Evolutionary conservation across 2,888 invertebrate genomes (phyloP).

Genomic region (Aradus depressus): DNA sequence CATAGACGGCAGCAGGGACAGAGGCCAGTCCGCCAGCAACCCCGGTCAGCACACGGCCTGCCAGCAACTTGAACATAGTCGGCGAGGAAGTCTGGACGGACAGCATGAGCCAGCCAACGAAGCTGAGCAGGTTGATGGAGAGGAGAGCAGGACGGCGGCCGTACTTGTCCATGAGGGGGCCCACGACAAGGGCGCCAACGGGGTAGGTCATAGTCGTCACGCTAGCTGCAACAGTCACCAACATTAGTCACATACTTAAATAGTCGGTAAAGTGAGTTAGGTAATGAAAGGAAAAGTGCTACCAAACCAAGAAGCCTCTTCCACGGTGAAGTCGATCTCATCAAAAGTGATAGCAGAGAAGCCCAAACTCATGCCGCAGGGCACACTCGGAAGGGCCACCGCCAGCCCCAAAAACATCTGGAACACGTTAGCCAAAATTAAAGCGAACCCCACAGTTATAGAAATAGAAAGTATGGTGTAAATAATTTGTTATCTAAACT

Average conservation of each 20-base stretch:
- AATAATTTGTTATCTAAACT: too few species aligned
- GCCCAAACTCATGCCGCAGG: conserved; percentile 47
- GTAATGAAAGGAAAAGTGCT: conserved; percentile 28
- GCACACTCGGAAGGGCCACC: conserved; percentile 42
- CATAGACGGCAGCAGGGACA: conserved; percentile 45
- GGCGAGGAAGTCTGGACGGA: conserved; percentile 35
- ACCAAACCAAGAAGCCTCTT: conserved; percentile 48
- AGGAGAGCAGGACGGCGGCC: conserved; percentile 43
- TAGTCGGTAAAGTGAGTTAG: not conserved
- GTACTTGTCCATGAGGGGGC: conserved; percentile 42
- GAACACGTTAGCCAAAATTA: too few species aligned
- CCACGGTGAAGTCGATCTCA: conserved; percentile 37
- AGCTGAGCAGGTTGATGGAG: conserved; percentile 40
- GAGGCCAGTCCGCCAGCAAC: conserved; percentile 40
- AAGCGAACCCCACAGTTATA: too few species aligned
- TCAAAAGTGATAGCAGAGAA: conserved; percentile 46
- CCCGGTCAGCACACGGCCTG: conserved; percentile 36
- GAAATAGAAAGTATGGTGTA: too few species aligned
- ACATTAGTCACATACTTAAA: not conserved
- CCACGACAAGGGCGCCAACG: conserved; percentile 43
- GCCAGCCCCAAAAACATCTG: conserved; percentile 42
- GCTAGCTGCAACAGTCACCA: conserved; percentile 40
- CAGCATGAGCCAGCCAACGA: conserved; percentile 44
- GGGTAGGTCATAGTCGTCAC: conserved; percentile 45
- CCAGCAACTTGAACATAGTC: conserved; percentile 28